These are phyloP conservation scores for Chrysina gloriosa DNA, from an alignment of 2,888 invertebrate genomes.

Conservation along the genomic window DNA sequence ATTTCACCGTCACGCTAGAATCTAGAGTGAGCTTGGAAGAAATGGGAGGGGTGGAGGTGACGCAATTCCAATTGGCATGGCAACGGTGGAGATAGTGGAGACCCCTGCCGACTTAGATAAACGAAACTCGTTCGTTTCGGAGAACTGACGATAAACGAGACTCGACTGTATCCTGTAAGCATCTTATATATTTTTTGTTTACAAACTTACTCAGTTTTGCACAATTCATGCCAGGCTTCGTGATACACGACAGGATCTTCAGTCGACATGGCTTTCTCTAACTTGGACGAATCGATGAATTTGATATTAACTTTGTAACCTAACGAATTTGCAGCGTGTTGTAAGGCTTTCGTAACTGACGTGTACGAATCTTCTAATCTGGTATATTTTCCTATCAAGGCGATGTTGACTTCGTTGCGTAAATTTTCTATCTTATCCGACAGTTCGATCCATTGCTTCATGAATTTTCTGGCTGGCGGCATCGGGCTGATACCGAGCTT, in stretches of 20 bases:
- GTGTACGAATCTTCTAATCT: conserved; percentile 96
- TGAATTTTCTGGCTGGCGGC: conserved; percentile 75
- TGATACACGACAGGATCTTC: conserved; percentile 87
- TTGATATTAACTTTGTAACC: conserved; percentile 88
- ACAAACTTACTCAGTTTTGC: conserved; percentile 77
- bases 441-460: conserved; percentile 91
- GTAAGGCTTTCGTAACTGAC: conserved; percentile 93
- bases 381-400: conserved; percentile 97
- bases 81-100: too few relatives aligned
- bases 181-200: conserved; percentile 59
- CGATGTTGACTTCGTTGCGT: conserved; percentile 81
- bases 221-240: conserved; percentile 93
- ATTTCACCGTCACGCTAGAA: too few relatives aligned
- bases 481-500: conserved; percentile 76
- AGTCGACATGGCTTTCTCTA: conserved; percentile 80
- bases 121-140: too few relatives aligned
- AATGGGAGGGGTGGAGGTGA: too few relatives aligned
- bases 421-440: conserved; percentile 87
- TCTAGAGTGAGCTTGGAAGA: too few relatives aligned
- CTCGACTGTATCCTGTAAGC: too few relatives aligned
- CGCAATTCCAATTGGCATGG: too few relatives aligned
- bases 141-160: too few relatives aligned
- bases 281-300: conserved; percentile 91
- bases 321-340: conserved; percentile 90
- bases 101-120: too few relatives aligned